Evolutionary conservation across 2,888 invertebrate species (phyloP).

Genomic region (Cyclophora albipunctata): DNA sequence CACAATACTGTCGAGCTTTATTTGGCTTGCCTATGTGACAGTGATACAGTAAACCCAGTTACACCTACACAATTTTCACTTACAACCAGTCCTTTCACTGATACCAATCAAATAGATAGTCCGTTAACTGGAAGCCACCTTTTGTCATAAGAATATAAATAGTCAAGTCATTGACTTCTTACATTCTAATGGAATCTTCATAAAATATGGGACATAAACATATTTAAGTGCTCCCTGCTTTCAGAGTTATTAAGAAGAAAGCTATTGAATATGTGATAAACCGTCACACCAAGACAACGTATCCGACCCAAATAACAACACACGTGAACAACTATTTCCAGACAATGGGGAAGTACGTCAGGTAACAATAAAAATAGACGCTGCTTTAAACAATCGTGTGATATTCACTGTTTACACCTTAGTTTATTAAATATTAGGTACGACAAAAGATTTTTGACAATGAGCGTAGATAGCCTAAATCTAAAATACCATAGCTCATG

Average conservation of each 20-base stretch:
- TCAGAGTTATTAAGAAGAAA: too few relatives aligned
- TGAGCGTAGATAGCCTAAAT: background rate
- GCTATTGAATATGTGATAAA: conserved; percentile 29
- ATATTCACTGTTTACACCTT: conserved; percentile 10
- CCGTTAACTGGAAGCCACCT: too few relatives aligned
- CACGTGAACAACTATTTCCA: conserved; percentile 61
- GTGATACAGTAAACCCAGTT: conserved; percentile 12
- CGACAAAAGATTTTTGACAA: background rate
- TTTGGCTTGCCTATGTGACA: conserved; percentile 1
- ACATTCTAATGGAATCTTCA: too few relatives aligned
- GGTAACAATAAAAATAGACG: conserved; percentile 55
- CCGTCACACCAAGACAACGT: conserved; percentile 55
- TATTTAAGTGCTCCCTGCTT: too few relatives aligned
- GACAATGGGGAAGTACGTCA: conserved; percentile 51
- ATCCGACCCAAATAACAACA: conserved; percentile 61
- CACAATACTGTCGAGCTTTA: conserved; percentile 12
- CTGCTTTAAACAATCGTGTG: conserved; percentile 20
- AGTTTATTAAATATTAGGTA: too few relatives aligned
- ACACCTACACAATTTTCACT: conserved; percentile 1
- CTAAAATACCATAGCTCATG: background rate
- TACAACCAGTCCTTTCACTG: background rate
- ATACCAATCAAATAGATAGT: too few relatives aligned
- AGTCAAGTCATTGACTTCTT: too few relatives aligned
- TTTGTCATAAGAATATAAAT: too few relatives aligned
- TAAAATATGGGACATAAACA: too few relatives aligned